These are phyloP conservation scores for Drosophila biarmipes DNA, from an alignment of 1,140 invertebrate genomes.

Conservation along the genomic window DNA sequence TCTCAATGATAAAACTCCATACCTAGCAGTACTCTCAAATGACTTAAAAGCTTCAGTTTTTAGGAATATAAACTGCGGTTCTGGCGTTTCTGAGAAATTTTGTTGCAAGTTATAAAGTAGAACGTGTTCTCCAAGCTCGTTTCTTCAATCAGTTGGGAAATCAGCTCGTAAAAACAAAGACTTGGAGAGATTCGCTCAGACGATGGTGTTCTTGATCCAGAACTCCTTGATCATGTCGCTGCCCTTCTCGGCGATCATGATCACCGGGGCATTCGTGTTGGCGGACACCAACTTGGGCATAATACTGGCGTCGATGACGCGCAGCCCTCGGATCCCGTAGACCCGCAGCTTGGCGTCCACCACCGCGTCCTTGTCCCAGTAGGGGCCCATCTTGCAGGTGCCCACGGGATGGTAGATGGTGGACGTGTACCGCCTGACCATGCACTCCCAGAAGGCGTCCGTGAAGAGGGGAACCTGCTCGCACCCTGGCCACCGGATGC, in stretches of 20 bases:
- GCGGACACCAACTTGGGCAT: conserved; percentile 93
- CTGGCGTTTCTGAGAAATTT: too few relatives aligned
- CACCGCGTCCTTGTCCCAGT: conserved; percentile 92
- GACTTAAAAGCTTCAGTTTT: neutral
- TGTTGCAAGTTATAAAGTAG: too few relatives aligned
- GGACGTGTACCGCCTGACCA: conserved; percentile 91
- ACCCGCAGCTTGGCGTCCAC: conserved; percentile 93
- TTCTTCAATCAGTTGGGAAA: neutral
- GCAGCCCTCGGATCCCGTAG: conserved; percentile 91
- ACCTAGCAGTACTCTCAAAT: neutral
- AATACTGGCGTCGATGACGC: conserved; percentile 94
- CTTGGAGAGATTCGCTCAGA: conserved; percentile 42
- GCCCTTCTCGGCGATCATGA: conserved; percentile 94
- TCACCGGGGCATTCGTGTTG: conserved; percentile 93
- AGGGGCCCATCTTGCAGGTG: conserved; percentile 96
- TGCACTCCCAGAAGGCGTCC: conserved; percentile 93
- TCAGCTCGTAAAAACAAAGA: neutral
- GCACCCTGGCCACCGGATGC: conserved; percentile 90
- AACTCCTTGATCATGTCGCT: conserved; percentile 93
- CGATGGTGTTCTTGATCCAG: conserved; percentile 87
- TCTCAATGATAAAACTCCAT: neutral
- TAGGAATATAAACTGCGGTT: too few relatives aligned
- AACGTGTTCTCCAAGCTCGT: too few relatives aligned
- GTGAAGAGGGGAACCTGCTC: conserved; percentile 87
- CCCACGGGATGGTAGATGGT: conserved; percentile 95